Evolutionary conservation across 2,888 invertebrate genomes (phyloP), one percentile per base, ranked within the genome.

Genomic region (Sinopyrophorus schimmeli): DNA sequence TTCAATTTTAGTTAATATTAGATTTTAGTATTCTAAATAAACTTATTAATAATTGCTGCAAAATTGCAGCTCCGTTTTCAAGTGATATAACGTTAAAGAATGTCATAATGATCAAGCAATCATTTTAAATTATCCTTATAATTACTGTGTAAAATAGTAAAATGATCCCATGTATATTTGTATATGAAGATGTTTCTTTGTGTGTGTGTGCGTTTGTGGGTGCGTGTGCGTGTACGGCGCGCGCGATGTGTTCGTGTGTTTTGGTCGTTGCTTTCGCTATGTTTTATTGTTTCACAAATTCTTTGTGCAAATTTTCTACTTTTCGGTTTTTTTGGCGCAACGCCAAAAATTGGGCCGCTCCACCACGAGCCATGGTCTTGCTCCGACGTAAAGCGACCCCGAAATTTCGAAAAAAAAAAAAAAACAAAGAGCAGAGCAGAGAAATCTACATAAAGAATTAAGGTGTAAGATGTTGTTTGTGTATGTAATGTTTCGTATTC

Each of bases 401-500:
- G n/a, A n/a, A n/a, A n/a, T n/a, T n/a, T n/a, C n/a, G n/a, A n/a
- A n/a, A n/a, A n/a, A n/a, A n/a, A n/a, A n/a, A n/a, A n/a, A n/a
- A n/a, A n/a, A n/a, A n/a, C n/a, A n/a, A n/a, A n/a, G n/a, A n/a
- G n/a, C n/a, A n/a, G n/a, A n/a, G n/a, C n/a, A n/a, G n/a, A n/a
- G n/a, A n/a, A n/a, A n/a, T n/a, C n/a, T n/a, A n/a, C n/a, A n/a
- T n/a, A n/a, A n/a, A n/a, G n/a, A n/a, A n/a, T n/a, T n/a, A n/a
- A n/a, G n/a, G 57, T 61, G 53, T 58, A 46, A 54, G 47, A 42
- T 39, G 37, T 34, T 20, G 21, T 47, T 46, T 48, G 40, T 54
- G 48, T 58, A 47, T 58, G 34, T 39, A 47, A 54, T 61, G 54
- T 59, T 54, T 58, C 50, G 58, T 64, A 58, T 64, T 56, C 55